Percentiles rank a stretch among this genome's conserved stretches.
Conservation (phyloP, 2,113 vertebrate genomes). For the Myodes glareolus region DNA sequence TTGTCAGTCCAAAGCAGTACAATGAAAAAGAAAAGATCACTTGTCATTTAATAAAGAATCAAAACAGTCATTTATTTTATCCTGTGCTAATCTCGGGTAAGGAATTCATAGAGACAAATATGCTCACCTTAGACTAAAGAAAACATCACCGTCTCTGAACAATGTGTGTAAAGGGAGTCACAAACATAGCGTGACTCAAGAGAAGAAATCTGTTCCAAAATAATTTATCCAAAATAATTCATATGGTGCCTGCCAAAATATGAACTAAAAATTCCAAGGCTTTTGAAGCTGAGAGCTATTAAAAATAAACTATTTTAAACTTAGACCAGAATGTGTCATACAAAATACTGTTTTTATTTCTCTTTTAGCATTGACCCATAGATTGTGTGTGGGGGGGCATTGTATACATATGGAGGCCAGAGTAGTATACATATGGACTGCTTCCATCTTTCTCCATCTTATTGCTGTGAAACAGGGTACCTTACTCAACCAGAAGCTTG, state of each 20-base stretch:
- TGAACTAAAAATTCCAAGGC: slow-evolving; percentile 57
- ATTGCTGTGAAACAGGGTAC: neutral
- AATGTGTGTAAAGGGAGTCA: neutral
- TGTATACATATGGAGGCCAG: neutral
- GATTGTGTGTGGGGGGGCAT: neutral
- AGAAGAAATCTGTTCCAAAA: slow-evolving; percentile 6
- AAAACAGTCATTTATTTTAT: slow-evolving; percentile 23
- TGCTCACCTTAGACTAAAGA: slow-evolving; percentile 1
- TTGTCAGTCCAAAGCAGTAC: neutral
- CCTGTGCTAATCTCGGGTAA: neutral
- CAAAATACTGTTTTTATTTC: slow-evolving; percentile 61
- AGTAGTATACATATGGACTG: no score
- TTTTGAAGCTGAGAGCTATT: slow-evolving; percentile 51
- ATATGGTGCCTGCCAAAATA: slow-evolving; percentile 28
- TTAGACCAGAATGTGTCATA: slow-evolving; percentile 76
- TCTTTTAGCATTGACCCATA: slow-evolving; percentile 65
- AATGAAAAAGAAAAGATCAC: slow-evolving; percentile 26
- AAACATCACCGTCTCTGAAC: neutral
- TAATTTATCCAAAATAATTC: slow-evolving; percentile 54
- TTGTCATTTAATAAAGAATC: slow-evolving; percentile 8
- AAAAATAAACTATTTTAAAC: slow-evolving; percentile 65
- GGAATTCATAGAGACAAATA: slow-evolving; percentile 21
- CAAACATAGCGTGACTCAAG: neutral
- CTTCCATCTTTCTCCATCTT: neutral
- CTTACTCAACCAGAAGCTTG: neutral